phyloP scores from a whole-genome alignment of 2,113 vertebrate genomes.

The Pelusios castaneus region DNA sequence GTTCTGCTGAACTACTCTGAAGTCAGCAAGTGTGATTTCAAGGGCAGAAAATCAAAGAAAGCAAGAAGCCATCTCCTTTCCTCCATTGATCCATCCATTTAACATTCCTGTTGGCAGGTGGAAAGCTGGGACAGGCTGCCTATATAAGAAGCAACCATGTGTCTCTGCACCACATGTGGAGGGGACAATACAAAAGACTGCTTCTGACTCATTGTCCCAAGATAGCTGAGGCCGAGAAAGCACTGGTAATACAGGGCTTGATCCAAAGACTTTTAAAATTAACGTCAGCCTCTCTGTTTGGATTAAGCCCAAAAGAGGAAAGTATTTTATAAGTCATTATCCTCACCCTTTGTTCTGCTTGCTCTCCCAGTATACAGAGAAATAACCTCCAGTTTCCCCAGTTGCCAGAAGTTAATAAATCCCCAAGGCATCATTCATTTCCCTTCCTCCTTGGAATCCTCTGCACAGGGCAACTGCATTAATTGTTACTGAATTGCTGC shows the following conservation, averaged over 20 bases:
- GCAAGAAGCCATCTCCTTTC: background rate
- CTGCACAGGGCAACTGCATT: background rate
- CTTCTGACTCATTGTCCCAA: background rate
- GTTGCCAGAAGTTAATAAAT: background rate
- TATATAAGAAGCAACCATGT: constrained; percentile 23
- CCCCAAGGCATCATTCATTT: background rate
- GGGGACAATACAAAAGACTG: background rate
- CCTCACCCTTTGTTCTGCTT: background rate
- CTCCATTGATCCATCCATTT: background rate
- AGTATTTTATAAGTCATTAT: background rate
- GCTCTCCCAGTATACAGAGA: background rate
- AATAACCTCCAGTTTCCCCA: background rate
- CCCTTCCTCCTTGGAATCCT: background rate
- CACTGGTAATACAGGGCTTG: background rate
- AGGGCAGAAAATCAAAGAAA: constrained; percentile 38
- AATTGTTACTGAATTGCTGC: background rate
- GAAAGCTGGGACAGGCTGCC: background rate
- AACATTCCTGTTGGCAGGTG: background rate
- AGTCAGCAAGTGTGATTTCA: constrained; percentile 8
- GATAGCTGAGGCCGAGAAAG: background rate
- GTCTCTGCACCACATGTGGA: constrained; percentile 46
- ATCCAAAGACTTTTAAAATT: background rate
- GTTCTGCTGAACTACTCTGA: constrained; percentile 18
- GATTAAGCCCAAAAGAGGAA: background rate
- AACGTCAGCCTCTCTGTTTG: background rate